Conservation (phyloP, 2,888 invertebrate species). For the Notodonta ziczac region DNA sequence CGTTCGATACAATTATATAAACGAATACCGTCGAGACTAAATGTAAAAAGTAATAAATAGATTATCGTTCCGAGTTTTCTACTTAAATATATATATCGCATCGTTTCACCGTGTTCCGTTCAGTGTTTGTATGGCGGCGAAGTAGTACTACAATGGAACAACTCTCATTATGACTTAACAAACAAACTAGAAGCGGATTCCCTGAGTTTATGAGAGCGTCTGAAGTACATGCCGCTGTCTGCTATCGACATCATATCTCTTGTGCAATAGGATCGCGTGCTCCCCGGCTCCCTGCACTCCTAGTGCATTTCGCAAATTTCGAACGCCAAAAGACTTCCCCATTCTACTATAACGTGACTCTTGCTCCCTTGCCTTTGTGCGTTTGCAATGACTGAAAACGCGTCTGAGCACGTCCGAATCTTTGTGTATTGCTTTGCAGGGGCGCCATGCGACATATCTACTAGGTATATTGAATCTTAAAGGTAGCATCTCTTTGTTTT, state of each 20-base stretch:
- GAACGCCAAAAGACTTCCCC: background rate
- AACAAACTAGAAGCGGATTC: constrained; percentile 1
- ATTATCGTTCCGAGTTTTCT: background rate
- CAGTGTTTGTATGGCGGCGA: background rate
- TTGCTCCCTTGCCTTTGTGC: background rate
- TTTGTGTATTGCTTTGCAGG: background rate
- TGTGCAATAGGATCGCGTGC: background rate
- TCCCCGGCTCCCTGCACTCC: background rate
- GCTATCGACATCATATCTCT: background rate
- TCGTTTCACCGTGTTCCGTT: background rate
- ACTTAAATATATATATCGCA: background rate
- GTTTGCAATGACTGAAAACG: background rate
- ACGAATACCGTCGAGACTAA: background rate
- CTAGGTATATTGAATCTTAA: no score
- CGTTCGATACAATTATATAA: background rate
- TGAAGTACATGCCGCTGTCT: background rate
- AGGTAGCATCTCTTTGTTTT: no score
- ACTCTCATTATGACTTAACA: background rate
- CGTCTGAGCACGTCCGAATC: background rate
- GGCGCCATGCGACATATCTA: no score
- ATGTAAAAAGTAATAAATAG: background rate
- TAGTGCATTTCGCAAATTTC: background rate
- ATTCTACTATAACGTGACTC: background rate
- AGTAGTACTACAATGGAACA: background rate
- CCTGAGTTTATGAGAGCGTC: background rate